Base-by-base conservation (phyloP, 1,140 invertebrate genomes). In the Drosophila pallidifrons region DNA sequence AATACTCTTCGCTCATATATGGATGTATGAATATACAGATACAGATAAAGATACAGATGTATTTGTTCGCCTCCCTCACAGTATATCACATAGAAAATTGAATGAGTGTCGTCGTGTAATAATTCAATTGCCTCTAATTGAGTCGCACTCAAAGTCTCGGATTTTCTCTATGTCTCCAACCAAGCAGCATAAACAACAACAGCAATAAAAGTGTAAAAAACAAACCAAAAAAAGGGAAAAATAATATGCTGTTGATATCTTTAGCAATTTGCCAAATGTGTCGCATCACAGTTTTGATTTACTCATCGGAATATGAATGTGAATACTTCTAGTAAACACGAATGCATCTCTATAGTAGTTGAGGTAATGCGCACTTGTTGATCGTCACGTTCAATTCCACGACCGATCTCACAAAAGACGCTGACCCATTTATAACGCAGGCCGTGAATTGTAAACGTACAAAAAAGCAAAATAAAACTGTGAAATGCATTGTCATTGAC, bases 111-210 rank as follows among this genome's bases (percentile, higher is more conserved):
- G 85, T 77, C 78, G 81, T 89, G 83, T 89, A 89, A 89, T 89
- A 90, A 89, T 90, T 90, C 85, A 89, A 89, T 89, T 89, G 85
- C 47, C 81, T 45, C 86, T 74, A 89, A 89, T 89, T 89, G 85
- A 89, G 86, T 68, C 78, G 75, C 60, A 83, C 85, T 78, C 74
- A 73, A 73, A 70, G 66, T 79, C 81, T 89, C 77, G 74, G 71
- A 85, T 88, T 88, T 89, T 89, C 85, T 78, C 71, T 49, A 58
- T 60, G 35, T 35, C 57, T 52, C 46, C 43, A 73, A 1, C 59
- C 49, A 43, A 54, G 38, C 46, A 67, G 60, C 64, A 74, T 45
- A 35, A 67, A 55, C 61, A 74, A 54, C 41, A 52, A 16, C 20
- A 67, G 20, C 20, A 46, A n/a, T n/a, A n/a, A n/a, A 13, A 66